Percentiles rank a stretch among this genome's conserved stretches.
These are phyloP conservation scores for Cheilinus undulatus DNA, from an alignment of 2,113 vertebrate species.

Conservation along the genomic window DNA sequence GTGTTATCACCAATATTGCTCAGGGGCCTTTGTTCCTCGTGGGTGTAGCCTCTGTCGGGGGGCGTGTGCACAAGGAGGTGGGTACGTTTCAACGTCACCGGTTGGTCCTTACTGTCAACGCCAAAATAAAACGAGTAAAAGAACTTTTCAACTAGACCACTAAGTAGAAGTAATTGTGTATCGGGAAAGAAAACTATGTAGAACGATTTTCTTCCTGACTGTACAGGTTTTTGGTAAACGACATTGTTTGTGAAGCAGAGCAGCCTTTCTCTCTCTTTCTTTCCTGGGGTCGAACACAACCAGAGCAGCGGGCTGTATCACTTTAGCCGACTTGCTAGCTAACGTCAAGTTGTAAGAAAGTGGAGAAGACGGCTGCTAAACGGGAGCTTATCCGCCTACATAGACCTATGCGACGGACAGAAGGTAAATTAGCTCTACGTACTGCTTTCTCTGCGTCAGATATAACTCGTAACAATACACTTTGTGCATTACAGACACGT, in stretches of 20 bases:
- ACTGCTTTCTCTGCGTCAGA: not conserved
- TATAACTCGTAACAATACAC: not conserved
- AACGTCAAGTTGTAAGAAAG: conserved; percentile 73
- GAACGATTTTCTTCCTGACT: not conserved
- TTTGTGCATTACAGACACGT: not conserved
- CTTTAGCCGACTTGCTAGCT: conserved; percentile 77
- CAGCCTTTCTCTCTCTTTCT: conserved; percentile 11
- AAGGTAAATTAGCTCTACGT: conserved; percentile 68
- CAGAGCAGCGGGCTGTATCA: conserved; percentile 43
- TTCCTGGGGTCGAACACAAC: conserved; percentile 32
- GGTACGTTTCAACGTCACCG: conserved; percentile 70
- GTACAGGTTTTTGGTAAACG: conserved; percentile 3
- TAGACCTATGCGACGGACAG: conserved; percentile 78
- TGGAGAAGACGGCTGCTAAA: conserved; percentile 72
- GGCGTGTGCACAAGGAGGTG: conserved; percentile 61
- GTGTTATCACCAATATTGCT: conserved; percentile 7
- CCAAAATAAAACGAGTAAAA: conserved; percentile 71
- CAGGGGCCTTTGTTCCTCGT: conserved; percentile 67
- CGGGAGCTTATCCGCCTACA: conserved; percentile 59
- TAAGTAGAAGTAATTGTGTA: conserved; percentile 11
- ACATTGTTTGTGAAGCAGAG: conserved; percentile 21
- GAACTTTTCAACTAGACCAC: conserved; percentile 43
- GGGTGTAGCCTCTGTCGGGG: conserved; percentile 65
- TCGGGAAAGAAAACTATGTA: not conserved
- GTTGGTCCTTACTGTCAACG: conserved; percentile 74